phyloP scores from a whole-genome alignment of 2,888 invertebrate genomes.

The Trachelus iudaicus region DNA sequence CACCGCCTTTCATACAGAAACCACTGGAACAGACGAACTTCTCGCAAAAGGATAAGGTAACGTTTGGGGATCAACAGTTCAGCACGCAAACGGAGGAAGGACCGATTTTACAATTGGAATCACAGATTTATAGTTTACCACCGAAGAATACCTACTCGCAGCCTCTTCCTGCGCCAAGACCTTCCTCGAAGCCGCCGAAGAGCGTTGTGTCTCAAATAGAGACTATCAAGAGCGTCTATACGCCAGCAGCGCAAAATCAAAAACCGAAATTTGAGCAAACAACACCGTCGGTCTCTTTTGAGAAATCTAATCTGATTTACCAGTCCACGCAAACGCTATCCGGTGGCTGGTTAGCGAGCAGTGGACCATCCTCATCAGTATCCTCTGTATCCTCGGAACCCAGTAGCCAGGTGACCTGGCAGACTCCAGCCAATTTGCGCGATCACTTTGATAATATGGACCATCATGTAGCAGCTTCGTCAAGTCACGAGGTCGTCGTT shows the following conservation, averaged over 20 bases:
- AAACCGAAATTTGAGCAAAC: slow-evolving; percentile 36
- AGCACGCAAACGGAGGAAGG: slow-evolving; percentile 49
- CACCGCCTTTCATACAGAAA: slow-evolving; percentile 72
- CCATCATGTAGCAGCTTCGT: slow-evolving; percentile 42
- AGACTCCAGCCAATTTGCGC: slow-evolving; percentile 36
- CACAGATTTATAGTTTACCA: slow-evolving; percentile 31
- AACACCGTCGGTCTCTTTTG: slow-evolving; percentile 67
- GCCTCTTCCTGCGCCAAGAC: slow-evolving; percentile 19
- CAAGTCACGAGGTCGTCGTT: slow-evolving; percentile 48
- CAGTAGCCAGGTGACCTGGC: slow-evolving; percentile 50
- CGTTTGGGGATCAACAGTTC: slow-evolving; percentile 29
- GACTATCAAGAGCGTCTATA: slow-evolving; percentile 35
- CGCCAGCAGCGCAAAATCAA: slow-evolving; percentile 24
- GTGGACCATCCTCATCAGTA: slow-evolving; percentile 27
- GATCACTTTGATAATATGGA: slow-evolving; percentile 26
- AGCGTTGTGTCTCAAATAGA: slow-evolving; percentile 35
- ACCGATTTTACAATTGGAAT: slow-evolving; percentile 53
- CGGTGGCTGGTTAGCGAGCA: slow-evolving; percentile 40
- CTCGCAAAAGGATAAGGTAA: slow-evolving; percentile 32
- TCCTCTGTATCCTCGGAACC: slow-evolving; percentile 15
- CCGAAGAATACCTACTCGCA: slow-evolving; percentile 28
- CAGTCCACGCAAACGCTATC: slow-evolving; percentile 67
- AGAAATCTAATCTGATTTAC: slow-evolving; percentile 75
- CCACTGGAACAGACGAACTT: slow-evolving; percentile 32
- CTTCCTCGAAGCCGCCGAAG: slow-evolving; percentile 12